Base-by-base conservation (phyloP, 2,888 invertebrate genomes). In the Sisyra terminalis region DNA sequence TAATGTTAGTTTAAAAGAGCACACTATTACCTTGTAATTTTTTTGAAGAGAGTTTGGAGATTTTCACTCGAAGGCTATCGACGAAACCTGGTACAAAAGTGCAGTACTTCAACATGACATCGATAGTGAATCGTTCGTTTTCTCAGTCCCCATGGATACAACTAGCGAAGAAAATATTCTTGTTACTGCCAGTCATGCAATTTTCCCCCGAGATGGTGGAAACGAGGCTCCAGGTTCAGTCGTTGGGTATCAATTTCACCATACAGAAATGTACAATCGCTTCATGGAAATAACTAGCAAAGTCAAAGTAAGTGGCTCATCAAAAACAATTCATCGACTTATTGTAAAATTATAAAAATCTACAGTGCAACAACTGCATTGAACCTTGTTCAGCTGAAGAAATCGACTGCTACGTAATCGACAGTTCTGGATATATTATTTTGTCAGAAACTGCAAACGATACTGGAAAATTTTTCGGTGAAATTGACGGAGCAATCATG, bases 71-170 rank as follows among this genome's bases (percentile, higher is more conserved):
- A 72, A 73, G 42, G 81, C 89, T 0, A 83, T 88, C 16, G 88
- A 92, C 57, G 89, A 90, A 59, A 77, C 83, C 1, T 92, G 89
- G 88, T 92, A 92, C 57, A 83, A 84, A 57, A 80, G 85, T 47
- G 89, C 92, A 1, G 85, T 92, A 3, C 69, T 90, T 35, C 87
- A 88, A 53, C 82, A 88, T 56, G 73, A 78, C 54, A 71, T 79
- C 35, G 81, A 85, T 52, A 69, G 75, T 6, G 77, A 83, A 30
- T 78, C 84, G 1, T 75, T 85, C 52, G 85, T 87, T 0, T 79
- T 82, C 52, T 75, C 83, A 2, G 79, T 87, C 0, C 80, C 81
- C 2, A 74, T 83, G 50, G 50, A 66, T 60, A 46, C 55, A 51
- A 57, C 63, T 56, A 11, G n/a, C 8, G 15, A 13, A 7, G 16